Evolutionary conservation across 2,797 vertebrate genomes (phyloP), one percentile per base, ranked within the genome.

Genomic region (Lepus townsendii): DNA sequence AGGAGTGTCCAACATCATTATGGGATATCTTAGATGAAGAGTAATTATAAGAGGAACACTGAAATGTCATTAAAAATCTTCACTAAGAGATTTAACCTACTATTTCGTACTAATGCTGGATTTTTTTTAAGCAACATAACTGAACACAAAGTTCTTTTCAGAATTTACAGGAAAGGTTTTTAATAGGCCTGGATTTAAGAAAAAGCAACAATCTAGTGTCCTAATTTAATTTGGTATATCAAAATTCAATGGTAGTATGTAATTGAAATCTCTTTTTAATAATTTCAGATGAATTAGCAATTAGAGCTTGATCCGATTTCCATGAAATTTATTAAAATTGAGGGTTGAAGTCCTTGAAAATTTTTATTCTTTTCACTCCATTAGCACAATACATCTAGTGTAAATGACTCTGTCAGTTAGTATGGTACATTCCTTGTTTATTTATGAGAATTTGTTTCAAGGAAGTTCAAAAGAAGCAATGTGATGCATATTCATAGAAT

Each of bases 51-150:
- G 98, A 99, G 99, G 99, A 99, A 99, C 99, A 99, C 99, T 99
- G 99, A 99, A 99, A 99, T 99, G 99, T 99, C 99, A 99, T 99
- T 99, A 99, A 99, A 99, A 99, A 99, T 99, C 99, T 99, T 99
- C 99, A 99, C 99, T 99, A 99, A 99, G 99, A 99, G 99, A 99
- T 99, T 99, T 99, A 99, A 99, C 99, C 99, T 99, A 99, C 99
- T 99, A 99, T 99, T 99, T 99, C 99, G 98, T 98, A 98, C 98
- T 99, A 99, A 99, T 98, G 98, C 99, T 98, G 97, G 98, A 98
- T 98, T 98, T 98, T 96, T 98, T 97, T 75, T 80, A 19, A 87
- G 96, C 97, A 98, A 98, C 98, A 98, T 98, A 98, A 98, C 98
- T 95, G 98, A 99, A 99, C 98, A 98, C 98, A 98, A 99, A 99